These are phyloP conservation scores for Oscheius sp. DNA, from an alignment of 2,888 invertebrate species.

Conservation along the genomic window DNA sequence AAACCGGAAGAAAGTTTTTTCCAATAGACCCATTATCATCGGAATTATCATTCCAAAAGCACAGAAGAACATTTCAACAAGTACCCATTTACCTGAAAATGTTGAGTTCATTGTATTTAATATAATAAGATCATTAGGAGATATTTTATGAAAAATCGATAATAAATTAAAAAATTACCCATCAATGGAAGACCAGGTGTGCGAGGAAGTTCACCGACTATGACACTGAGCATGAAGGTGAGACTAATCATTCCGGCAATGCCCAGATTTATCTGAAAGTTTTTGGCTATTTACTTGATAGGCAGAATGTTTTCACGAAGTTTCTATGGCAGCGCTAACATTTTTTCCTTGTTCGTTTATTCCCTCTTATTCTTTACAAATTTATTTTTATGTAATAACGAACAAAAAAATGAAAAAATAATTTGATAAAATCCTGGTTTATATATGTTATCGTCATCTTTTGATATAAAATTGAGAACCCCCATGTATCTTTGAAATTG, in stretches of 20 bases:
- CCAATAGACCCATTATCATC: background rate
- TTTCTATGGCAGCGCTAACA: too few relatives aligned
- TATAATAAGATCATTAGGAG: too few relatives aligned
- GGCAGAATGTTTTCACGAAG: too few relatives aligned
- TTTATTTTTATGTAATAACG: too few relatives aligned
- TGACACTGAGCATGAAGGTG: slow-evolving; percentile 17
- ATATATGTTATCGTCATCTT: too few relatives aligned
- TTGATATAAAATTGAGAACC: too few relatives aligned
- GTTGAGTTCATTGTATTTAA: background rate
- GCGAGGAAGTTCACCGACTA: slow-evolving; percentile 5
- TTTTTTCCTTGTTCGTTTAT: too few relatives aligned
- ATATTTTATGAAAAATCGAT: too few relatives aligned
- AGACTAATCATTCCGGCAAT: slow-evolving; percentile 7
- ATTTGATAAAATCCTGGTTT: too few relatives aligned
- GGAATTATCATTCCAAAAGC: slow-evolving; percentile 1
- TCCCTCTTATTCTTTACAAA: too few relatives aligned
- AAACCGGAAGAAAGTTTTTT: background rate
- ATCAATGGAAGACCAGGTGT: background rate
- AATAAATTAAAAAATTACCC: background rate
- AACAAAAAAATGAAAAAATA: background rate
- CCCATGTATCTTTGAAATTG: too few relatives aligned
- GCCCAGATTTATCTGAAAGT: slow-evolving; percentile 19
- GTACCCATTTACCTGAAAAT: slow-evolving; percentile 17
- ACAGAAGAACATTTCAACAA: slow-evolving; percentile 14
- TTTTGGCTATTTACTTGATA: too few relatives aligned